Evolutionary conservation across 2,888 invertebrate species (phyloP).

Genomic region (Tethea ocularis): DNA sequence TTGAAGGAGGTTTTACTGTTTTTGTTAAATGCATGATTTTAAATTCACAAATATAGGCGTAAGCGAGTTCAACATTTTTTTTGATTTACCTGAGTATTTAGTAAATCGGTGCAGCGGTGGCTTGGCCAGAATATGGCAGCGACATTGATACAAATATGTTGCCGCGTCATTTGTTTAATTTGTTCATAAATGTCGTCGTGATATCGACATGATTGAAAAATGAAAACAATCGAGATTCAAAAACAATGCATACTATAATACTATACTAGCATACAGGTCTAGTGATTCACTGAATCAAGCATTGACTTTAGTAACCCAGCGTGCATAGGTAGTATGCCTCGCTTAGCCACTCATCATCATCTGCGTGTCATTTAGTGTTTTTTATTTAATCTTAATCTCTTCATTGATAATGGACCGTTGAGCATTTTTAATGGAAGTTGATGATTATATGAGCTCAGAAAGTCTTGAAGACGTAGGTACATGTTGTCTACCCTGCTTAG

Average conservation of each 20-base stretch:
- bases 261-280: constrained; percentile 49
- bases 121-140: constrained; percentile 20
- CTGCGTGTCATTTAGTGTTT: constrained; percentile 46
- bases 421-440: constrained; percentile 62
- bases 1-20: too few relatives aligned
- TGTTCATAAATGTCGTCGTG: constrained; percentile 54
- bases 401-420: constrained; percentile 32
- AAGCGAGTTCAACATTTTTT: too few relatives aligned
- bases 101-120: too few relatives aligned
- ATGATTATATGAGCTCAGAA: constrained; percentile 64
- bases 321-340: constrained; percentile 48
- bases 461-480: constrained; percentile 72
- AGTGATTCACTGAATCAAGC: constrained; percentile 65
- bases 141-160: constrained; percentile 27
- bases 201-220: constrained; percentile 41
- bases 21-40: too few relatives aligned
- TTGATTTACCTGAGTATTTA: too few relatives aligned
- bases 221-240: constrained; percentile 66
- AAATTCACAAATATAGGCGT: too few relatives aligned
- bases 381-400: constrained; percentile 25
- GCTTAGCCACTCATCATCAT: constrained; percentile 49
- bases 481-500: constrained; percentile 76
- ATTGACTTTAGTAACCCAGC: constrained; percentile 34
- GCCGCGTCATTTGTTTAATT: constrained; percentile 61
- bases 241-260: constrained; percentile 57